These are phyloP conservation scores for Oreochromis niloticus DNA, from an alignment of 2,113 vertebrate species.

Conservation along the genomic window DNA sequence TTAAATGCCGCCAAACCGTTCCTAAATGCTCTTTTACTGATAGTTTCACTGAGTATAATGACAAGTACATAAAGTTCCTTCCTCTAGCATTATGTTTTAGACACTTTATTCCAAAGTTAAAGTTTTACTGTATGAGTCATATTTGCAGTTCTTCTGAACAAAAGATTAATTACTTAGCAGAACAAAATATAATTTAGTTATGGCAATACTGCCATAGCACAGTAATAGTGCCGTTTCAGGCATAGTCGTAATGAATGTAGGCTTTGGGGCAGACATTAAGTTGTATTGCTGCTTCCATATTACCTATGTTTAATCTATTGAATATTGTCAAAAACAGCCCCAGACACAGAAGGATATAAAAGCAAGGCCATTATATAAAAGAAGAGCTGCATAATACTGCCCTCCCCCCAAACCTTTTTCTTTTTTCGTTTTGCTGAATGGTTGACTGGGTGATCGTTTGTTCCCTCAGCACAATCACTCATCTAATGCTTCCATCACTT, in stretches of 20 bases:
- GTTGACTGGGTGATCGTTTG: slow-evolving; percentile 9
- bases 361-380: background rate
- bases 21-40: background rate
- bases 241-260: background rate
- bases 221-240: background rate
- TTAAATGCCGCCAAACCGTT: background rate
- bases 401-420: background rate
- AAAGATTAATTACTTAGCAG: background rate
- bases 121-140: background rate
- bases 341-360: background rate
- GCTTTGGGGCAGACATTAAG: background rate
- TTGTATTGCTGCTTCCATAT: background rate
- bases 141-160: background rate
- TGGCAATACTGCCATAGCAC: background rate
- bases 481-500: slow-evolving; percentile 12
- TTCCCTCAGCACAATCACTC: slow-evolving; percentile 23
- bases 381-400: background rate
- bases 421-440: background rate
- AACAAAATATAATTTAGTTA: background rate
- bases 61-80: background rate
- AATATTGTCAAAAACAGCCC: background rate
- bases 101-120: background rate
- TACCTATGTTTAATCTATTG: background rate
- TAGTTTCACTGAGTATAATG: background rate
- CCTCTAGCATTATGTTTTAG: background rate